Conservation (phyloP, 1,140 invertebrate genomes). For the Leptinotarsa texana region DNA sequence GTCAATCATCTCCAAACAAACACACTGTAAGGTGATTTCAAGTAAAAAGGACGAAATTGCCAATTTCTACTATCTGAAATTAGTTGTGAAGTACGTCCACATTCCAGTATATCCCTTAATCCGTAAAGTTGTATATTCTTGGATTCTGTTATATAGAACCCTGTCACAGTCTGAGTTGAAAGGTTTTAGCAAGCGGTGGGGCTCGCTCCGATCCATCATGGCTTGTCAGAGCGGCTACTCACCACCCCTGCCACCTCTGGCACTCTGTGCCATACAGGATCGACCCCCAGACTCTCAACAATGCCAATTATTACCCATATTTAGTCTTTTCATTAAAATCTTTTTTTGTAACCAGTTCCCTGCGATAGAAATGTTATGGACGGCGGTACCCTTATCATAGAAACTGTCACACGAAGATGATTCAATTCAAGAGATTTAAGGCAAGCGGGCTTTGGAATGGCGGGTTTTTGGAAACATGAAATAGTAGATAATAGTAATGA, state of each 20-base stretch:
- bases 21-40: too few species aligned
- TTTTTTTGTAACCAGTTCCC: constrained; percentile 16
- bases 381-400: constrained; percentile 18
- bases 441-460: too few species aligned
- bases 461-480: too few species aligned
- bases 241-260: constrained; percentile 29
- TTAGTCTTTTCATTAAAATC: constrained; percentile 28
- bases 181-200: constrained; percentile 51
- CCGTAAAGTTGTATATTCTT: constrained; percentile 30
- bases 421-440: too few species aligned
- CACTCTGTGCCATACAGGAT: background rate
- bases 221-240: constrained; percentile 54
- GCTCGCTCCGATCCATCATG: constrained; percentile 52
- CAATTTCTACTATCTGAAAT: constrained; percentile 22
- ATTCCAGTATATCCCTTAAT: constrained; percentile 27
- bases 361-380: constrained; percentile 27
- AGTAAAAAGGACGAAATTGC: too few species aligned
- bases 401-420: too few species aligned
- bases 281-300: constrained; percentile 19
- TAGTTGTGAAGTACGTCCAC: constrained; percentile 6
- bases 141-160: constrained; percentile 29
- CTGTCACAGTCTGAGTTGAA: constrained; percentile 49
- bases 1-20: too few species aligned
- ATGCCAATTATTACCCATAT: constrained; percentile 31
- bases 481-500: too few species aligned